These are phyloP conservation scores for Gryllus longicercus DNA, from an alignment of 2,888 invertebrate genomes.

Conservation along the genomic window DNA sequence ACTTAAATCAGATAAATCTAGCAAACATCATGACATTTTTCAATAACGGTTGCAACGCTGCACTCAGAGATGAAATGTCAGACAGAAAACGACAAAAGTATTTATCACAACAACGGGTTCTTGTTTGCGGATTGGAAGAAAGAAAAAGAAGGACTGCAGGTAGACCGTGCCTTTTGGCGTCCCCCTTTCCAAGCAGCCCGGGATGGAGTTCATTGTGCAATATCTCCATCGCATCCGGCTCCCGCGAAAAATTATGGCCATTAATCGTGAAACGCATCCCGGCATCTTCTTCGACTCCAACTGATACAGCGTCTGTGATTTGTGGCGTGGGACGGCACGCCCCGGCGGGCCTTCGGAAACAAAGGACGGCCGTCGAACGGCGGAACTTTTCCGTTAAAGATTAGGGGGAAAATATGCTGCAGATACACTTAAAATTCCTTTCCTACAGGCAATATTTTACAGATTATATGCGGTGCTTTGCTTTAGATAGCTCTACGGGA, in stretches of 20 bases:
- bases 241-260: neutral
- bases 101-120: no score
- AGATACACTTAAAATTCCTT: neutral
- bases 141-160: no score
- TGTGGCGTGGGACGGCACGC: neutral
- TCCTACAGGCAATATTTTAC: neutral
- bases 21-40: no score
- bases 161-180: no score
- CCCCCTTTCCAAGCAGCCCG: no score
- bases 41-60: no score
- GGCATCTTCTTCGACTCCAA: constrained; percentile 4
- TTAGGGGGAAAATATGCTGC: neutral
- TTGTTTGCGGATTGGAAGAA: no score
- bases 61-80: no score
- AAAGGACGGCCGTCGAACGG: neutral
- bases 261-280: constrained; percentile 3
- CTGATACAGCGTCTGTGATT: neutral
- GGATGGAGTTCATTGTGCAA: neutral
- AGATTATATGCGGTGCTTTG: no score
- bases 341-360: neutral
- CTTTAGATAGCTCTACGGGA: no score
- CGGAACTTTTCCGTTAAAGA: neutral
- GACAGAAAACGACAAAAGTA: no score
- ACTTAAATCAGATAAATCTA: no score
- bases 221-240: neutral